Evolutionary conservation across 2,888 invertebrate genomes (phyloP), one percentile per base, ranked within the genome.

Genomic region (Drosophila lacicola): DNA sequence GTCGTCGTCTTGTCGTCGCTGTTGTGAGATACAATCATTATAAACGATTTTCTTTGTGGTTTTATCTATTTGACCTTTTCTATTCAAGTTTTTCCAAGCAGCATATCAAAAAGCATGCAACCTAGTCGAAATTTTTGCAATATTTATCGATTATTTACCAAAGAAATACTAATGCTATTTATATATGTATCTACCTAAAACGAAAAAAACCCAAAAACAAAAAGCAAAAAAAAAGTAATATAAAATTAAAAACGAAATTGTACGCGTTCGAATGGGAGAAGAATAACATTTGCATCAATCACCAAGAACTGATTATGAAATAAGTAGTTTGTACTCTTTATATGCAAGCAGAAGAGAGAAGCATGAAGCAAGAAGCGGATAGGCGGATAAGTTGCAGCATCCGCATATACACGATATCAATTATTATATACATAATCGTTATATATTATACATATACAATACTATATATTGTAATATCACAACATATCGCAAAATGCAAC

Each of bases 11-110:
- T 81, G 80, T 90, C 84, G 81, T 90, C 89, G 87, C 88, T 90
- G 91, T 91, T 91, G 91, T 92, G 92, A 91, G 84, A 91, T 91
- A 91, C 91, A 91, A 91, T 91, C 91, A 91, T 90, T 88, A 84
- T 72, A 63, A 63, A 63, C 45, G 63, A 41, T 46, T 45, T 57
- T 60, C 39, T 65, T 78, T 77, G 47, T 65, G 69, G 25, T 63
- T 50, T 64, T 46, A 50, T 42, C 33, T 50, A 54, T 56, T 39
- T 39, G 42, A 55, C 54, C 19, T 29, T 67, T 73, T 69, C 61
- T 63, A 68, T 64, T 67, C 55, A 69, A 69, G 55, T 60, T 65
- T 70, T 70, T 63, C 53, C 47, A 71, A 63, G 34, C 58, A 57
- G 44, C 49, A 56, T 57, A 53, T 39, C 36, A 63, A 70, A 56